Evolutionary conservation across 2,113 vertebrate genomes (phyloP).

Genomic region (Pluvialis apricaria): DNA sequence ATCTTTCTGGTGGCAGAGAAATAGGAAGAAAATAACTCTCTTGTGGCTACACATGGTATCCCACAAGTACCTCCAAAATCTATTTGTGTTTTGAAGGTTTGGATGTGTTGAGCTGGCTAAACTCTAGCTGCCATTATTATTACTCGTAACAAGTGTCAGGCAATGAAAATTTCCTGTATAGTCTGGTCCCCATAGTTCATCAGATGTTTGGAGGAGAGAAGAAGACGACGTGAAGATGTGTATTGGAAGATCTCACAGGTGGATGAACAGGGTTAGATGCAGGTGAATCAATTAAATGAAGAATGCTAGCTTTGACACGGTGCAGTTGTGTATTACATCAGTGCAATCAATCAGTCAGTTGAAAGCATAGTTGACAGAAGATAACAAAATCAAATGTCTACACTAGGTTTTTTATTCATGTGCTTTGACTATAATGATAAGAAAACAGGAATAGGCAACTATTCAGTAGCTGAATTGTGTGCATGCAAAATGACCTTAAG

Average conservation of each 20-base stretch:
- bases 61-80: not conserved
- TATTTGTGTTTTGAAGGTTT: not conserved
- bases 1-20: not conserved
- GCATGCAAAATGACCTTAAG: not conserved
- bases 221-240: not conserved
- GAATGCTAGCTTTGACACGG: not conserved
- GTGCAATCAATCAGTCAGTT: not conserved
- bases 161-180: not conserved
- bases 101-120: not conserved
- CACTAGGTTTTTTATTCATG: not conserved
- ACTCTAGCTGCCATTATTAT: not conserved
- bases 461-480: not conserved
- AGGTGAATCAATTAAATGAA: not conserved
- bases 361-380: not conserved
- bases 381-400: not conserved
- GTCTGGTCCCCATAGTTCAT: not conserved
- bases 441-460: not conserved
- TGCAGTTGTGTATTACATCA: not conserved
- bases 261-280: not conserved
- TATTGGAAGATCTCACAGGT: not conserved
- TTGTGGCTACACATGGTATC: not conserved
- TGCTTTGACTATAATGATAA: not conserved
- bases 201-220: not conserved
- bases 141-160: not conserved
- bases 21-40: not conserved